These are phyloP conservation scores for Ceraclea dissimilis DNA, from an alignment of 2,888 invertebrate genomes.

Conservation along the genomic window DNA sequence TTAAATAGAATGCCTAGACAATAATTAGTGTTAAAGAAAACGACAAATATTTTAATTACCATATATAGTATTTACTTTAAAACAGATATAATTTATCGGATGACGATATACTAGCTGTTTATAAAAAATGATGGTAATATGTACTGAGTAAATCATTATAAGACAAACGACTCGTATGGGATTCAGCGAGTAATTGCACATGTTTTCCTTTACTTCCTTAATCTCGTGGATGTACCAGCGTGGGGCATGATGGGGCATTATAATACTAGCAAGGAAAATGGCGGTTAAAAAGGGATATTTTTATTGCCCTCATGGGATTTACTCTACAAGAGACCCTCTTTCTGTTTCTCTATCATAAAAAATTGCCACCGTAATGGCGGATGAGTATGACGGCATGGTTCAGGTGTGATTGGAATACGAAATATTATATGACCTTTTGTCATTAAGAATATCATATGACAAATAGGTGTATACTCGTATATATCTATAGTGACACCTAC, in stretches of 20 bases:
- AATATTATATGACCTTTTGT: background rate
- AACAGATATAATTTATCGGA: no score
- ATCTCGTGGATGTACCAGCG: background rate
- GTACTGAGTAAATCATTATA: no score
- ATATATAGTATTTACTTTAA: no score
- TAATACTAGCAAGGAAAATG: slow-evolving; percentile 11
- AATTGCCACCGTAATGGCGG: slow-evolving; percentile 8
- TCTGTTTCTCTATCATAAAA: slow-evolving; percentile 8
- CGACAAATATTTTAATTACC: no score
- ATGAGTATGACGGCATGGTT: background rate
- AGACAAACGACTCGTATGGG: slow-evolving; percentile 14
- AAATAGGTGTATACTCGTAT: no score
- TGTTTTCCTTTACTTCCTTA: slow-evolving; percentile 3
- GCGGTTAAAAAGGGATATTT: slow-evolving; percentile 26
- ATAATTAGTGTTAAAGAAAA: no score
- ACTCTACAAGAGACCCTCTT: background rate
- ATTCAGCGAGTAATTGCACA: slow-evolving; percentile 17
- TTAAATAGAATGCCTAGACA: no score
- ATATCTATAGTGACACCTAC: no score
- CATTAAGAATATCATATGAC: background rate
- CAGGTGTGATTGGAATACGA: slow-evolving; percentile 13
- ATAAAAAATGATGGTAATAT: no score
- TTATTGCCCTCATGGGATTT: slow-evolving; percentile 24
- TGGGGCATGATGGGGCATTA: background rate
- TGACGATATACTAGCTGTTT: no score